These are phyloP conservation scores for Phengaris arion DNA, from an alignment of 2,888 invertebrate genomes.

Conservation along the genomic window DNA sequence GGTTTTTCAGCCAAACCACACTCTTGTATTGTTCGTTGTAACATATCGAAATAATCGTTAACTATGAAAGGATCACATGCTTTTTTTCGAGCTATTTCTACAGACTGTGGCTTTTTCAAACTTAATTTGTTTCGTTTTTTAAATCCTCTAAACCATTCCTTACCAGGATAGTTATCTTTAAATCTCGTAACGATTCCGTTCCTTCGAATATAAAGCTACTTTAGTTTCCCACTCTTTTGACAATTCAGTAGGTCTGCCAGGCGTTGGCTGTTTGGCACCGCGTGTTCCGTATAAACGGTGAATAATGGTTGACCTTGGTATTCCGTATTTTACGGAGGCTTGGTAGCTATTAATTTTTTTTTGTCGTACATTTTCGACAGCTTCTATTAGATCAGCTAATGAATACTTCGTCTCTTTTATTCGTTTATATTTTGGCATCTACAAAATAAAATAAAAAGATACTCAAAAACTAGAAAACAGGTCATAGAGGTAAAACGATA, in stretches of 20 bases:
- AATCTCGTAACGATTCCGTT: constrained; percentile 27
- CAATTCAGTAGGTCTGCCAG: constrained; percentile 5
- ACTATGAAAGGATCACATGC: constrained; percentile 37
- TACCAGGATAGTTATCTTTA: constrained; percentile 34
- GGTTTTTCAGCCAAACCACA: constrained; percentile 35
- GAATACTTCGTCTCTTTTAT: too few species aligned
- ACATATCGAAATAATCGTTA: constrained; percentile 35
- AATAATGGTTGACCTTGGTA: constrained; percentile 10
- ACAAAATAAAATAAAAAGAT: too few species aligned
- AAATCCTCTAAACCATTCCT: constrained; percentile 27
- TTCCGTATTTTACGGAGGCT: background rate
- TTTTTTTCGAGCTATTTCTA: constrained; percentile 36
- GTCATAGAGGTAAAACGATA: too few species aligned
- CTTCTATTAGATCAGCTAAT: constrained; percentile 8
- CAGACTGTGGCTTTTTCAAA: constrained; percentile 38
- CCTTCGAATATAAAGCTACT: constrained; percentile 21
- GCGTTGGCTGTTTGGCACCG: background rate
- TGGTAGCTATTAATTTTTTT: constrained; percentile 12
- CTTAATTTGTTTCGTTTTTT: constrained; percentile 26
- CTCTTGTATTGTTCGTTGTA: constrained; percentile 33
- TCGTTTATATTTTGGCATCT: too few species aligned
- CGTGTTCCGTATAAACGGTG: background rate
- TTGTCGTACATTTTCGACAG: constrained; percentile 29
- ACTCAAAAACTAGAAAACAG: too few species aligned
- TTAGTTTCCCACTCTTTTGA: constrained; percentile 1